Percentiles rank a stretch among this genome's conserved stretches.
These are phyloP conservation scores for Euwallacea similis DNA, from an alignment of 1,140 invertebrate genomes.

Conservation along the genomic window DNA sequence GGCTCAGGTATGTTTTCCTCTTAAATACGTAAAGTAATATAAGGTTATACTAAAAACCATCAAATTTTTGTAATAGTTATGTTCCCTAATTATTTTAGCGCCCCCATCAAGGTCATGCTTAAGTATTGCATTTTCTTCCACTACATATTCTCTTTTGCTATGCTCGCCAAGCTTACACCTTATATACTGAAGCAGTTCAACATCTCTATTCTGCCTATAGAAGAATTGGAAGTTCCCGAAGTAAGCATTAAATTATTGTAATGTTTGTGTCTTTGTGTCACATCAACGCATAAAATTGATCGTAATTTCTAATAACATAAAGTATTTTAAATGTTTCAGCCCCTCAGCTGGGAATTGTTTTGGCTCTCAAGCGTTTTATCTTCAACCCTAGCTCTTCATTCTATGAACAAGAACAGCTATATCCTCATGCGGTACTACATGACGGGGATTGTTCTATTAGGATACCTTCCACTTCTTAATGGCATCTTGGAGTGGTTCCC, in stretches of 20 bases:
- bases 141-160: slow-evolving; percentile 83
- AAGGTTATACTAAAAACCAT: slow-evolving; percentile 39
- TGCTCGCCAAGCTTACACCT: slow-evolving; percentile 88
- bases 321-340: slow-evolving; percentile 56
- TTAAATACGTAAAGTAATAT: slow-evolving; percentile 37
- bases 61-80: slow-evolving; percentile 32
- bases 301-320: not conserved
- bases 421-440: slow-evolving; percentile 80
- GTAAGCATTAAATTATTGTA: slow-evolving; percentile 55
- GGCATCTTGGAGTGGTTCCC: slow-evolving; percentile 79
- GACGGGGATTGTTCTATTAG: slow-evolving; percentile 76
- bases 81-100: slow-evolving; percentile 66
- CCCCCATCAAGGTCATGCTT: slow-evolving; percentile 87
- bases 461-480: slow-evolving; percentile 80
- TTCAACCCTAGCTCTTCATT: slow-evolving; percentile 82
- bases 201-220: slow-evolving; percentile 92
- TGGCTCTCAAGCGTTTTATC: slow-evolving; percentile 88
- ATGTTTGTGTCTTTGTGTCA: no score
- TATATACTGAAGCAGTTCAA: slow-evolving; percentile 90
- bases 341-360: slow-evolving; percentile 90
- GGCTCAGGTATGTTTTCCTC: slow-evolving; percentile 74
- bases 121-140: slow-evolving; percentile 93
- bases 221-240: slow-evolving; percentile 89
- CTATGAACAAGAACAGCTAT: slow-evolving; percentile 81
- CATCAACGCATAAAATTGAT: not conserved